phyloP scores from a whole-genome alignment of 2,888 invertebrate species.

The Ennomos fuscantarius region DNA sequence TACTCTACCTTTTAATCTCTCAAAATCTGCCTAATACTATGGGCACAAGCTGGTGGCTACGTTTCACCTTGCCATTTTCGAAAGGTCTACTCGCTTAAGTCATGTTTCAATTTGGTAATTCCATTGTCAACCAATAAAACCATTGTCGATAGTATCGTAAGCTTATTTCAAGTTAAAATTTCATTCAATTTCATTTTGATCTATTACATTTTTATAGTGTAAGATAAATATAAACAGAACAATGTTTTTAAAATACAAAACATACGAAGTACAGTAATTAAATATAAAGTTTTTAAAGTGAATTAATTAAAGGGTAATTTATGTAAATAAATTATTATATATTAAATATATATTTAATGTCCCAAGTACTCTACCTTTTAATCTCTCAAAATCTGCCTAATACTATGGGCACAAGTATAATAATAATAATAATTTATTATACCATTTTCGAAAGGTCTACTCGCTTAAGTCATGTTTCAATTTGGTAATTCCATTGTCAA shows the following conservation, averaged over 20 bases:
- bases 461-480: slow-evolving; percentile 35
- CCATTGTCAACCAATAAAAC: too few relatives aligned
- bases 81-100: slow-evolving; percentile 37
- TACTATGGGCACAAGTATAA: slow-evolving; percentile 20
- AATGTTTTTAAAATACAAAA: too few relatives aligned
- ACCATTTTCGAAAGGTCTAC: slow-evolving; percentile 44
- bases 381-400: slow-evolving; percentile 21
- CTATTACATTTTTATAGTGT: too few relatives aligned
- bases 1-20: slow-evolving; percentile 24
- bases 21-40: slow-evolving; percentile 18
- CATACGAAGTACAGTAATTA: too few relatives aligned
- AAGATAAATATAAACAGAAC: too few relatives aligned
- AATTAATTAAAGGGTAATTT: too few relatives aligned
- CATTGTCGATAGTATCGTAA: slow-evolving; percentile 38
- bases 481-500: slow-evolving; percentile 43
- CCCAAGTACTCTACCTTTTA: slow-evolving; percentile 26
- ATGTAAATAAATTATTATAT: too few relatives aligned
- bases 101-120: slow-evolving; percentile 41
- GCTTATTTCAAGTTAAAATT: slow-evolving; percentile 21
- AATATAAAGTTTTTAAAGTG: too few relatives aligned
- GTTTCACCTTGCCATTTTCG: slow-evolving; percentile 46
- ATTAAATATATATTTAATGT: too few relatives aligned
- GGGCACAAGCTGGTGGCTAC: slow-evolving; percentile 25
- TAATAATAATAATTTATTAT: slow-evolving; percentile 40
- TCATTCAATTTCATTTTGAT: too few relatives aligned